Conservation (phyloP, 2,888 invertebrate genomes). For the Lamellibrachia columna region DNA sequence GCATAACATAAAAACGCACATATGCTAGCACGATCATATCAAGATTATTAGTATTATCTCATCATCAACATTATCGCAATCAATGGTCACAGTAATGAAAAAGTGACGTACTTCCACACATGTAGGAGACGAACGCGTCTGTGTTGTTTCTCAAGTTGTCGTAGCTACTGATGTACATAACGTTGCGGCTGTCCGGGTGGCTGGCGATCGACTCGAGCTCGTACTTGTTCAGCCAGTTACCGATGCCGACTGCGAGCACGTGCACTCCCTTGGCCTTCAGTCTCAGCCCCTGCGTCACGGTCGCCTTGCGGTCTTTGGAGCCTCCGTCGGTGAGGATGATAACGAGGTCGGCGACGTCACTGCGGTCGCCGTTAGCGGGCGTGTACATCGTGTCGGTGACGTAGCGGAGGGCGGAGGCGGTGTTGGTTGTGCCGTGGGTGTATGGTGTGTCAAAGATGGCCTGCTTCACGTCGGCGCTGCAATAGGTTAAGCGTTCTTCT, state of each 20-base stretch:
- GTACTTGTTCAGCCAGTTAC: slow-evolving; percentile 30
- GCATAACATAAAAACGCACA: no score
- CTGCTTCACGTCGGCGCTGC: not conserved
- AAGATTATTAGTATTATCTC: no score
- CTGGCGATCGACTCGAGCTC: slow-evolving; percentile 31
- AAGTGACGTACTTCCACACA: slow-evolving; percentile 29
- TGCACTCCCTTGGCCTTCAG: slow-evolving; percentile 26
- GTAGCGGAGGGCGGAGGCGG: slow-evolving; percentile 17
- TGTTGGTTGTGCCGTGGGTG: slow-evolving; percentile 26
- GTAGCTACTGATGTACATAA: slow-evolving; percentile 13
- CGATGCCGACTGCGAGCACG: slow-evolving; percentile 28
- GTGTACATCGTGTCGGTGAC: slow-evolving; percentile 23
- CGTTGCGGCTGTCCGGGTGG: slow-evolving; percentile 26
- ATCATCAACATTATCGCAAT: not conserved
- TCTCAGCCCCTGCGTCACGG: slow-evolving; percentile 20
- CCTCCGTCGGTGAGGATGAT: slow-evolving; percentile 36
- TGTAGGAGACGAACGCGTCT: not conserved
- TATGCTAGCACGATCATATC: no score
- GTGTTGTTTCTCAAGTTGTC: not conserved
- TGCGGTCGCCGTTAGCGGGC: slow-evolving; percentile 29
- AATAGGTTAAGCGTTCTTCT: not conserved
- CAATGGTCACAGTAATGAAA: not conserved
- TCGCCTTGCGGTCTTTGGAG: slow-evolving; percentile 24
- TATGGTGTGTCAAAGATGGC: not conserved
- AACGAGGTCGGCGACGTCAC: slow-evolving; percentile 27